Conservation (phyloP, 2,888 invertebrate genomes). For the Thumatha senex region DNA sequence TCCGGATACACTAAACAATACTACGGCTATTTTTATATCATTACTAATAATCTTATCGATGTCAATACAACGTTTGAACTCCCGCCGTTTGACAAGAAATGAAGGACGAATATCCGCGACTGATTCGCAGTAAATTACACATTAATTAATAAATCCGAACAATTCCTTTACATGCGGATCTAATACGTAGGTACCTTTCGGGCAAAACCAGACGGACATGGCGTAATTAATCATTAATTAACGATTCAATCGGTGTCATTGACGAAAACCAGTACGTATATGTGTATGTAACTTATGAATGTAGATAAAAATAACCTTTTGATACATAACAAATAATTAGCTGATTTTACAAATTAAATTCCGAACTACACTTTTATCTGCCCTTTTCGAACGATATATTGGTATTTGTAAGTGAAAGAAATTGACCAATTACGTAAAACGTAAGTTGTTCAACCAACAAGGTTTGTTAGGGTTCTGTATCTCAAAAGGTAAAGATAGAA, state of each 20-base stretch:
- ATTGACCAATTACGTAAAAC: constrained; percentile 28
- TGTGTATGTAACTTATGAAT: constrained; percentile 2
- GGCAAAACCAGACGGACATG: constrained; percentile 41
- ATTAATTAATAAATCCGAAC: constrained; percentile 76
- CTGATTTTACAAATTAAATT: neutral
- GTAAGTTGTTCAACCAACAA: constrained; percentile 17
- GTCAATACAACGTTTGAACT: constrained; percentile 46
- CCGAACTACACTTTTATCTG: constrained; percentile 16
- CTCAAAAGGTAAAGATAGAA: constrained; percentile 32
- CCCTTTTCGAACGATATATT: constrained; percentile 33
- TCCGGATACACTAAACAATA: constrained; percentile 4
- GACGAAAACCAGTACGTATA: constrained; percentile 24
- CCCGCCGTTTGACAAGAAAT: constrained; percentile 42
- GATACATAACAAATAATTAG: neutral
- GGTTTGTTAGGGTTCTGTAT: constrained; percentile 33
- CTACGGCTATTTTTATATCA: constrained; percentile 13
- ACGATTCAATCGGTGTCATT: constrained; percentile 21
- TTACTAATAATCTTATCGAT: constrained; percentile 37
- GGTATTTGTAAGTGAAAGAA: constrained; percentile 36
- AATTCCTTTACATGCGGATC: constrained; percentile 68
- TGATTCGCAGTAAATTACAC: constrained; percentile 66
- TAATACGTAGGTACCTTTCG: constrained; percentile 36
- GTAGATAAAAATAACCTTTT: neutral
- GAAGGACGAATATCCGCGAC: constrained; percentile 64
- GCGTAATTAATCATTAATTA: constrained; percentile 39